phyloP scores from a whole-genome alignment of 2,113 vertebrate genomes.

The Lipophrys pholis region DNA sequence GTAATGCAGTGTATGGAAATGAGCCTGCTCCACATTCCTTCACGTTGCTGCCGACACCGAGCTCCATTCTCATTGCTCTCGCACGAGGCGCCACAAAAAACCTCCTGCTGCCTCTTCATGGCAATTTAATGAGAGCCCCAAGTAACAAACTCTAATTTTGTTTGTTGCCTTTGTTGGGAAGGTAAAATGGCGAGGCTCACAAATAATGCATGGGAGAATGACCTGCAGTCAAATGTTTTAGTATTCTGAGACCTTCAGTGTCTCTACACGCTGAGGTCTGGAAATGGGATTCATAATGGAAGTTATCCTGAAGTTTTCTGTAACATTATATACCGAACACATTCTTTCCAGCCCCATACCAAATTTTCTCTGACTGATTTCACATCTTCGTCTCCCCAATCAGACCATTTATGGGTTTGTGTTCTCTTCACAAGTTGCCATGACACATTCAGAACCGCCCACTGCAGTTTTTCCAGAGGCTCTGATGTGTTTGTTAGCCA shows the following conservation, averaged over 20 bases:
- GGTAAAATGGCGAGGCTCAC: conserved; percentile 37
- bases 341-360: conserved; percentile 2
- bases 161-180: conserved; percentile 61
- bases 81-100: conserved; percentile 24
- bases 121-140: conserved; percentile 63
- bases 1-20: conserved; percentile 50
- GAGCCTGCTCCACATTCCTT: conserved; percentile 21
- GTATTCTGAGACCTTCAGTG: conserved; percentile 36
- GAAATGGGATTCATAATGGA: conserved; percentile 17
- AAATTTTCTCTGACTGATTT: conserved; percentile 7
- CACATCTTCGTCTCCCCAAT: too few species aligned
- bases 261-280: conserved; percentile 26
- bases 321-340: background rate
- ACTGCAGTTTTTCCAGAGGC: too few species aligned
- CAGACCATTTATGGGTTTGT: too few species aligned
- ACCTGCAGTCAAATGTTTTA: conserved; percentile 49
- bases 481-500: too few species aligned
- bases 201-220: conserved; percentile 58
- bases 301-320: conserved; percentile 21
- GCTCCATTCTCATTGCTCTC: conserved; percentile 24
- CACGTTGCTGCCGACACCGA: conserved; percentile 33
- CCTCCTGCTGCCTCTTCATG: conserved; percentile 50
- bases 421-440: too few species aligned
- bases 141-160: conserved; percentile 65
- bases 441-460: too few species aligned